Base-by-base conservation (phyloP, 2,113 vertebrate species). In the Zapornia atra region DNA sequence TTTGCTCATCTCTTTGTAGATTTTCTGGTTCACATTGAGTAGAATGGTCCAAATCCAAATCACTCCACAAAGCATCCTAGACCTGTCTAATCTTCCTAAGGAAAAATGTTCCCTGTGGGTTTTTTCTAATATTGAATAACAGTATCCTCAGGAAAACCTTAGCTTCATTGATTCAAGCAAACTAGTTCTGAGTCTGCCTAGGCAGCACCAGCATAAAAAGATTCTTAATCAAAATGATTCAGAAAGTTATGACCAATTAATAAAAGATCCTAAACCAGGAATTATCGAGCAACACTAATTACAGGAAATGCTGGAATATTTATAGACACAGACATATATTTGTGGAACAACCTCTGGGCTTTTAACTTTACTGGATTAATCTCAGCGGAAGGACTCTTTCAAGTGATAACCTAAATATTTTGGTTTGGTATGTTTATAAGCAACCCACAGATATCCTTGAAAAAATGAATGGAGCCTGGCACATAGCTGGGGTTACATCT, bases 281-380 rank as follows among this genome's bases (percentile, higher is more conserved):
- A 96, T 33, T 66, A 91, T 73, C 0, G 1, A 73, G 42, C 24
- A 81, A 75, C 11, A 21, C 11, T 83, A 94, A 93, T 83, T 94
- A 77, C 66, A 92, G 79, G 79, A 95, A 94, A 91, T 82, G 48
- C 61, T 91, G 48, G 38, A 82, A 53, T 92, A 92, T 92, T 86
- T 92, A 92, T 78, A 95, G 79, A 44, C 33, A 54, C 34, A 34
- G 36, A 53, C 20, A 77, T 25, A 64, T 68, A 89, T 86, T 86
- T 90, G 75, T 70, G 69, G 83, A 92, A 76, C 40, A 81, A 72
- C 16, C 21, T 82, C 90, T 66, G 70, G 65, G 59, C 48, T 96
- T 92, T 85, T 48, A 78, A 15, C 33, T 96, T 92, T 38, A 65
- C 42, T 86, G 63, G 79, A 72, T 42, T 79, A 85, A 61, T 91